Conservation (phyloP, 1,140 invertebrate genomes). For the Rhyacophila brunnea region DNA sequence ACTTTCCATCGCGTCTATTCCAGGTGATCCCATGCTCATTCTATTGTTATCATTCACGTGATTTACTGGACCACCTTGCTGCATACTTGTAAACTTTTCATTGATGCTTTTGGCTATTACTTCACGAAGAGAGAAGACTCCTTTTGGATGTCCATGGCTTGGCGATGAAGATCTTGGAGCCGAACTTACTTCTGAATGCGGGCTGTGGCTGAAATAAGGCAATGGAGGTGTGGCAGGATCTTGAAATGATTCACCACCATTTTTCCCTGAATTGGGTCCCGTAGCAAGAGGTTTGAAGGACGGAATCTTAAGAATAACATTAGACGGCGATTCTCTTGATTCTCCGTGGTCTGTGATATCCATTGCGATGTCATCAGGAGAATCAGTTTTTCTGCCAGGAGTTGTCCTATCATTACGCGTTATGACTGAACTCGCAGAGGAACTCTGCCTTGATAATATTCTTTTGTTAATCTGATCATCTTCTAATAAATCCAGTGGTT, state of each 20-base stretch:
- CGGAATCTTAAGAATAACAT: conserved; percentile 87
- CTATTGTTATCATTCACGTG: conserved; percentile 40
- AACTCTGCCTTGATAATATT: conserved; percentile 41
- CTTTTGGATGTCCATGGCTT: conserved; percentile 53
- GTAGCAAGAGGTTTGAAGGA: conserved; percentile 78
- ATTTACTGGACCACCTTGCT: conserved; percentile 51
- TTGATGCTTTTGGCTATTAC: conserved; percentile 88
- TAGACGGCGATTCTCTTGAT: conserved; percentile 50
- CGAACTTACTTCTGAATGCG: conserved; percentile 56
- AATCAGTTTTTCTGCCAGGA: conserved; percentile 35
- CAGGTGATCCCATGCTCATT: conserved; percentile 41
- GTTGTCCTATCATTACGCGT: conserved; percentile 35
- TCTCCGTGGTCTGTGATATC: conserved; percentile 39
- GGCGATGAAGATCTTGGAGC: conserved; percentile 44
- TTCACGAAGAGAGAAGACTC: conserved; percentile 56
- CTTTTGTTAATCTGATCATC: conserved; percentile 38
- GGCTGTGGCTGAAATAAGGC: conserved; percentile 40
- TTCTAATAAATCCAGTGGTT: conserved; percentile 41
- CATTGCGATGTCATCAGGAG: conserved; percentile 37
- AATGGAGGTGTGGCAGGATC: conserved; percentile 46
- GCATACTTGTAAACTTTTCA: conserved; percentile 81
- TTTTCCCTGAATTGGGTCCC: conserved; percentile 58
- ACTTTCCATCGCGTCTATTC: conserved; percentile 45
- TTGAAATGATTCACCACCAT: conserved; percentile 57
- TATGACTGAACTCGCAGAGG: conserved; percentile 43